Base-by-base conservation (phyloP, 2,888 invertebrate species). In the Muscina levida region DNA sequence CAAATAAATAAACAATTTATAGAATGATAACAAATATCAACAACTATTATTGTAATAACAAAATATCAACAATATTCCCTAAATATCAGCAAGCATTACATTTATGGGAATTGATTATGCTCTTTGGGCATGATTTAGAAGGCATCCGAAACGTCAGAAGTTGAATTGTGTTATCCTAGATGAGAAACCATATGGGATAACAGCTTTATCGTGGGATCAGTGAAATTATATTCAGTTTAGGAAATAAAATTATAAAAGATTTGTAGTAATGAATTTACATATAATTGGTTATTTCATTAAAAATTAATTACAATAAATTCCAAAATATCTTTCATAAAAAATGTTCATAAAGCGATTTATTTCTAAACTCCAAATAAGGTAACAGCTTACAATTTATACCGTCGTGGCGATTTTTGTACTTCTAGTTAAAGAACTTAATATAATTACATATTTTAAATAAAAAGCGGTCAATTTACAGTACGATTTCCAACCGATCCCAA, bases 1-100 rank as follows among this genome's bases (percentile, higher is more conserved):
- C 72, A 79, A 68, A 70, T 62, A 73, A 62, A 62, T 42, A 42
- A 62, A 67, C 51, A 71, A 66, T 26, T 57, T 42, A 78, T 44
- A 31, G 13, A 17, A 70, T 65, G 39, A 39, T 39, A 72, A 48
- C 13, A 56, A 56, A 65, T 59, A 72, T 48, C 51, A 62, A 59
- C n/a, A 62, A 65, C 44, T 62, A 42, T 57, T 57, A 57, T 31
- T 56, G 46, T 26, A 57, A 26, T 5, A 56, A 67, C 17, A 57
- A 71, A 26, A 53, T 42, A 51, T 44, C 31, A 8, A n/a, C n/a
- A n/a, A 13, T 62, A 65, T 65, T 53, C 42, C 19, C 19, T 37
- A 57, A 46, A 15, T 46, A 53, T 57, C 31, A 31, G 42, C 24
- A 5, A 15, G 22, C 57, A 31, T 8, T 5, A 31, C 31, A 31